Evolutionary conservation across 2,113 vertebrate species (phyloP), one percentile per base, ranked within the genome.

Genomic region (Ochotona princeps): DNA sequence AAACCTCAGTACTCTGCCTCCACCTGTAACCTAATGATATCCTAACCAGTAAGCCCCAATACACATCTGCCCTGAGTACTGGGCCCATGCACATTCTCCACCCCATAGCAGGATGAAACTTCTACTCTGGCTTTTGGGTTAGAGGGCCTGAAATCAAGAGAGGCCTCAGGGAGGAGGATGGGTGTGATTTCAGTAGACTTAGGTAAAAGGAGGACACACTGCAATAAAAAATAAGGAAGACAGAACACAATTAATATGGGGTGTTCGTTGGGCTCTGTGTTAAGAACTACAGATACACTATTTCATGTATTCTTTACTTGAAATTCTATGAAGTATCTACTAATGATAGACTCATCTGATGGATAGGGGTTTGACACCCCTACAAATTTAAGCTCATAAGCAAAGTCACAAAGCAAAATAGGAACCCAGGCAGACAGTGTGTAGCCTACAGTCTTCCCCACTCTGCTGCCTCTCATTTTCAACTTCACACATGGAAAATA

Each of bases 361-460:
- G 67, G 25, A 83, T 81, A 54, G 72, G 1, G 3, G 17, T 61
- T n/a, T 83, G 57, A 93, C 35, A 73, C 30, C 44, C 25, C 25
- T 66, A 25, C 82, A 83, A 76, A 38, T 67, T 63, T 87, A 76
- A 81, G 25, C 84, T 76, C 88, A 57, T 95, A 72, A 20, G 15
- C 35, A 73, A 74, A 92, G 6, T 93, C 51, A 79, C 44, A 78
- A n/a, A 90, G 57, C 26, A 91, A 95, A 94, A 15, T 54, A 87
- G 12, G 7, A 87, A 87, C 17, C 8, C 28, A 95, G 30, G 23
- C 10, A 89, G 38, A 44, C 38, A 44, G 38, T 44, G 32, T 72
- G 26, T 80, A 88, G 26, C 63, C n/a, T 76, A 11, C 10, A 51
- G 54, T 87, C 54, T 79, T 83, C 23, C 51, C 49, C 20, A 79